phyloP scores from a whole-genome alignment of 1,140 invertebrate species.

The Bombus difficillimus region DNA sequence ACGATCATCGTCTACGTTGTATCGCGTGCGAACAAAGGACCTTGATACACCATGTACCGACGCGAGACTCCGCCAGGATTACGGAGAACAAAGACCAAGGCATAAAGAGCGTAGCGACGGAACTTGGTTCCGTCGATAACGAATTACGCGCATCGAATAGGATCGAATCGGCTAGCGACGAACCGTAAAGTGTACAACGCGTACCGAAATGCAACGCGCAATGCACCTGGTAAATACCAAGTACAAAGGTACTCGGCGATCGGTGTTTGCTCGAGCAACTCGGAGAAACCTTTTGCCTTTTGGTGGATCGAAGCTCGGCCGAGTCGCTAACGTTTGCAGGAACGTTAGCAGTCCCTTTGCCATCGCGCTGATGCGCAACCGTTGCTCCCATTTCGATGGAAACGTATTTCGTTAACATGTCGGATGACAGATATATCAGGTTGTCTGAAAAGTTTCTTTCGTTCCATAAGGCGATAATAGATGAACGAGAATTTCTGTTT shows the following conservation, averaged over 20 bases:
- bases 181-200: not conserved
- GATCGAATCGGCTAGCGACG: not conserved
- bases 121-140: not conserved
- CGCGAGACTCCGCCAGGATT: not conserved
- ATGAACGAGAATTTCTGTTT: too few relatives aligned
- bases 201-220: not conserved
- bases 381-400: too few relatives aligned
- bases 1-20: not conserved
- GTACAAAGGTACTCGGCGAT: not conserved
- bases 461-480: too few relatives aligned
- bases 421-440: too few relatives aligned
- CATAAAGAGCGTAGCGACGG: not conserved
- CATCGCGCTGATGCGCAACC: too few relatives aligned
- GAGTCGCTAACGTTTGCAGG: not conserved
- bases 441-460: too few relatives aligned
- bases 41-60: not conserved
- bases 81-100: not conserved
- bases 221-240: not conserved
- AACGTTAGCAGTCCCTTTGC: not conserved
- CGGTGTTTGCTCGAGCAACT: constrained; percentile 3
- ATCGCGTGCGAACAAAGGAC: not conserved
- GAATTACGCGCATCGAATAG: not conserved
- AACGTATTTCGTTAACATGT: too few relatives aligned
- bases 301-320: not conserved
- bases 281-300: not conserved